Percentiles rank a stretch among this genome's conserved stretches.
Evolutionary conservation across 2,113 vertebrate species (phyloP).

Genomic region (Ovis canadensis): DNA sequence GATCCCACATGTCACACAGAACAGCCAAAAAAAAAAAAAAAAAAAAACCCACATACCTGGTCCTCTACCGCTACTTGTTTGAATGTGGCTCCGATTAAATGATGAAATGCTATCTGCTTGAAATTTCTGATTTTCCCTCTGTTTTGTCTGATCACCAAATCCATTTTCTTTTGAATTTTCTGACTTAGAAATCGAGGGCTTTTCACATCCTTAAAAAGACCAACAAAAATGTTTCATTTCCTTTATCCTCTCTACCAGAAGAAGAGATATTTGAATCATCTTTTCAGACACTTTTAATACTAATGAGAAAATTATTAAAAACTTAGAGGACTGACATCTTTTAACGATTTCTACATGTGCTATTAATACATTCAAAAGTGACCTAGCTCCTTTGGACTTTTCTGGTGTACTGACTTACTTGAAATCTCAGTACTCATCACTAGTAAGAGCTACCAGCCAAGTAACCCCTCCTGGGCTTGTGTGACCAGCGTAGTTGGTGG

Average conservation of each 20-base stretch:
- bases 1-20: background rate
- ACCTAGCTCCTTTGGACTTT: background rate
- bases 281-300: background rate
- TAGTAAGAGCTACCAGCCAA: background rate
- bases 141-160: conserved; percentile 76
- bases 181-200: conserved; percentile 72
- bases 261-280: background rate
- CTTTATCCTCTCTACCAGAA: background rate
- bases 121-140: conserved; percentile 77
- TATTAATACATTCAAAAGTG: background rate
- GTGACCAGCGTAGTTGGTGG: background rate
- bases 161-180: conserved; percentile 87
- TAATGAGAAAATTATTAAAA: background rate
- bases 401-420: background rate
- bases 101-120: conserved; percentile 77
- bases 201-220: conserved; percentile 76
- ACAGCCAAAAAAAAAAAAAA: background rate
- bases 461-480: too few species aligned
- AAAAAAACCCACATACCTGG: conserved; percentile 78
- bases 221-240: conserved; percentile 21
- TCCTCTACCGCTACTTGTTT: conserved; percentile 84
- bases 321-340: background rate
- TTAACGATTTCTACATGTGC: background rate
- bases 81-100: conserved; percentile 82
- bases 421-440: background rate